Evolutionary conservation across 2,113 vertebrate genomes (phyloP), one percentile per base, ranked within the genome.

Genomic region (Grallaria varia): DNA sequence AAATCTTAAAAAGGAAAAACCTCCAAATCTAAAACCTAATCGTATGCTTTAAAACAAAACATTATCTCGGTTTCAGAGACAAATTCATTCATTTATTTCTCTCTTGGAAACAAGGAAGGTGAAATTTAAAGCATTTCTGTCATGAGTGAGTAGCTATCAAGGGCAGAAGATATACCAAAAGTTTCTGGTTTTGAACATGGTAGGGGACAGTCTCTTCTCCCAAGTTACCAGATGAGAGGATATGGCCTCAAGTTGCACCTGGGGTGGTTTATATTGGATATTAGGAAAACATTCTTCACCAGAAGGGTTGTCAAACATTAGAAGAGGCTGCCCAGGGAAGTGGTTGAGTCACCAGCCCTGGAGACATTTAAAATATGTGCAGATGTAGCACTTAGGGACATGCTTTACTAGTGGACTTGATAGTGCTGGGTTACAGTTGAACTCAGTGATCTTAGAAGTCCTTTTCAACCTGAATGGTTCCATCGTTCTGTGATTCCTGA

Each of bases 31-130:
- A 56, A 40, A 90, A 27, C 23, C 3, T 80, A 20, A 45, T 67
- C 1, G 76, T 4, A 14, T 84, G 23, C 22, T 86, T 84, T 60
- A 87, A 93, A 44, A 39, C 44, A 4, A 23, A 4, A 23, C 37
- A 39, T 39, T 30, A 13, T 9, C 20, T 20, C 18, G 17, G 14
- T 39, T 83, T 83, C 21, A 69, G 74, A 89, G 22, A 31, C 59
- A 85, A 10, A 81, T 21, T 16, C 53, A 86, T 63, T 45, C 14
- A 67, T 82, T 93, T 69, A 42, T 73, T 92, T 92, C 66, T 24
- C 19, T 81, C 33, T 91, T 81, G 42, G 39, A 94, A 89, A 80
- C 66, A 83, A 84, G 8, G 31, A 74, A 53, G 33, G 23, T 90
- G 17, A 87, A 88, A 81, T 75, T 56, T 64, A 73, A 87, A 50